These are phyloP conservation scores for Ormyrus thymus DNA, from an alignment of 2,888 invertebrate species.

Conservation along the genomic window DNA sequence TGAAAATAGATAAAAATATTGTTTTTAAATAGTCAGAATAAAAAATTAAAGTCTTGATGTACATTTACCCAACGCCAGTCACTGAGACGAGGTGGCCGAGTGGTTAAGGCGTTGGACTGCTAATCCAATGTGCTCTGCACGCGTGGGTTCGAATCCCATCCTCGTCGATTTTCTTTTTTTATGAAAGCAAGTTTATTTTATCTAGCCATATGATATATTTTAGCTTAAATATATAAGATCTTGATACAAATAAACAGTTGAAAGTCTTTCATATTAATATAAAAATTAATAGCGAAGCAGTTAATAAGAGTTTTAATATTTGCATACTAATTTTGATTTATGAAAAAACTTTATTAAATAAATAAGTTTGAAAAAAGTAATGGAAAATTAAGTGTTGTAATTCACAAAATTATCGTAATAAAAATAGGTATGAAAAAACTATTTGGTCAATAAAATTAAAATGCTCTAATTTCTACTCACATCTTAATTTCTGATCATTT, in stretches of 20 bases:
- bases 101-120: constrained; percentile 76
- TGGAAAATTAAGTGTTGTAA: too few relatives aligned
- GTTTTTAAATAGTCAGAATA: neutral
- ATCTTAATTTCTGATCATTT: too few relatives aligned
- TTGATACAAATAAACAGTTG: neutral
- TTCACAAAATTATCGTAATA: too few relatives aligned
- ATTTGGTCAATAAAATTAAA: too few relatives aligned
- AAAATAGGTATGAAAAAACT: too few relatives aligned
- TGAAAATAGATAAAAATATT: too few relatives aligned
- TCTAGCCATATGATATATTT: neutral
- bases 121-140: constrained; percentile 76
- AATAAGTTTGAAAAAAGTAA: too few relatives aligned
- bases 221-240: neutral
- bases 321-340: neutral
- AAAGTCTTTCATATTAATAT: neutral
- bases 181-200: neutral
- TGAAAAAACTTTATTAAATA: neutral
- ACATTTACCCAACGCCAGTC: constrained; percentile 51
- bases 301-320: neutral
- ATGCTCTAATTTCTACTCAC: too few relatives aligned
- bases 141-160: constrained; percentile 76
- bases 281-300: neutral
- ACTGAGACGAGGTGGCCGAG: constrained; percentile 74
- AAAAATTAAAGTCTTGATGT: neutral
- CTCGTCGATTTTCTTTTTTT: constrained; percentile 69